A percentile compares a stretch with the other conserved stretches of the same genome.
Evolutionary conservation across 2,797 vertebrate genomes (phyloP).

Genomic region (Carduelis carduelis): DNA sequence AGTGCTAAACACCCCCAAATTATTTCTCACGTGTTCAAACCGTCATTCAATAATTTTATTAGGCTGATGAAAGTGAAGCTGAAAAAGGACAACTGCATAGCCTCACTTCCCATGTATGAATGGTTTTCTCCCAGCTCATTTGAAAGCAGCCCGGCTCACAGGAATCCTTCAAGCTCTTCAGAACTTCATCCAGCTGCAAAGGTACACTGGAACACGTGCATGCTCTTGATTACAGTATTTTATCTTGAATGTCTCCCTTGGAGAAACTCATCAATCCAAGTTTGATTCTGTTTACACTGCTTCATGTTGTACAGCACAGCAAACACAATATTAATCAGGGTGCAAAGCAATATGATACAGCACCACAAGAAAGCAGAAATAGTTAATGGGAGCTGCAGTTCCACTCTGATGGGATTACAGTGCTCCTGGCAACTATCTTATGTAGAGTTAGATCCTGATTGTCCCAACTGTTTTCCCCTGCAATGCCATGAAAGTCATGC

Average conservation of each 20-base stretch:
- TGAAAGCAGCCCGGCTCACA: neutral
- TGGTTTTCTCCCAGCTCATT: neutral
- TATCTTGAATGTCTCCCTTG: neutral
- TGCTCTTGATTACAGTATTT: neutral
- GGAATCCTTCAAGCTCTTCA: neutral
- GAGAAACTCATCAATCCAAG: neutral
- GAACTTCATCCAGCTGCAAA: neutral
- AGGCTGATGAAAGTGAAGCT: neutral
- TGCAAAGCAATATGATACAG: neutral
- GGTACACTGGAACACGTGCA: fast-evolving
- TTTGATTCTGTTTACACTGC: neutral
- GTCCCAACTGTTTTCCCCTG: neutral
- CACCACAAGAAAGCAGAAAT: neutral
- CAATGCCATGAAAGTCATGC: neutral
- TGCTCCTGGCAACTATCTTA: neutral
- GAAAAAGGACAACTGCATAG: neutral
- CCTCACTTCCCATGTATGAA: neutral
- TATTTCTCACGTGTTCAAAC: neutral
- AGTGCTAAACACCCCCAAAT: neutral
- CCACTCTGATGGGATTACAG: neutral
- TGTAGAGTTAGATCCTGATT: fast-evolving
- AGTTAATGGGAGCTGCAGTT: neutral
- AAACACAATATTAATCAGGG: neutral
- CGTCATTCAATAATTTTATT: neutral
- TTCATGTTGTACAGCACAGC: neutral